Conservation (phyloP, 2,113 vertebrate genomes). For the Cephalopholis sonnerati region DNA sequence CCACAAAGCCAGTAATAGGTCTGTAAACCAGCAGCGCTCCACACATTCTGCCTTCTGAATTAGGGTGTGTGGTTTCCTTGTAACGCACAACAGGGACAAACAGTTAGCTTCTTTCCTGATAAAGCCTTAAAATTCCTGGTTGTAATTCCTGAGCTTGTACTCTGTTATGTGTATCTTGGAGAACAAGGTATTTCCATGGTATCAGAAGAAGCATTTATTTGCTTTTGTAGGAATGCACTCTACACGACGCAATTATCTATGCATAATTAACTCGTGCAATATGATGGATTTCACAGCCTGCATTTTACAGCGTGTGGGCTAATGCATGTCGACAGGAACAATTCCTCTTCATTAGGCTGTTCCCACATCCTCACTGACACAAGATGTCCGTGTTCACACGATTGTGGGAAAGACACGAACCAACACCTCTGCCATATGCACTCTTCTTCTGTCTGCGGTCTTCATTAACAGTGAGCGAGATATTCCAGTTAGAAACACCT, state of each 20-base stretch:
- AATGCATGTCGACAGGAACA: conserved; percentile 72
- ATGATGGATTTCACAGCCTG: conserved; percentile 81
- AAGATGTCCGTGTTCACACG: conserved; percentile 27
- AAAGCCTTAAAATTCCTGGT: conserved; percentile 31
- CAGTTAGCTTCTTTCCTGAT: not conserved
- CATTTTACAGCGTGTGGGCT: conserved; percentile 61
- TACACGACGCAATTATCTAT: conserved; percentile 76
- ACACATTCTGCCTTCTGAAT: not conserved
- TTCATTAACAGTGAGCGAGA: conserved; percentile 48
- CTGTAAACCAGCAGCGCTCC: not conserved
- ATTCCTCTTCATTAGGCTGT: conserved; percentile 83
- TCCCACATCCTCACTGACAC: conserved; percentile 49
- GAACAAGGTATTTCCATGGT: conserved; percentile 37
- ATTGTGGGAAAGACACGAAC: conserved; percentile 20
- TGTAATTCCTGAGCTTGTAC: conserved; percentile 11
- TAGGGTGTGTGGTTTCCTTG: not conserved
- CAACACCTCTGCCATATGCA: conserved; percentile 19
- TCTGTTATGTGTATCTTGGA: conserved; percentile 31
- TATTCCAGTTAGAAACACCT: conserved; percentile 1
- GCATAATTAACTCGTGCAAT: conserved; percentile 80
- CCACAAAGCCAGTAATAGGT: not conserved
- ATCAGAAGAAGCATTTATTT: conserved; percentile 67
- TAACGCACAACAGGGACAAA: not conserved
- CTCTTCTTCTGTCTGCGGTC: conserved; percentile 30
- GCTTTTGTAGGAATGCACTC: conserved; percentile 60